Evolutionary conservation across 2,888 invertebrate species (phyloP), one percentile per base, ranked within the genome.

Genomic region (Sialis fuliginosa): DNA sequence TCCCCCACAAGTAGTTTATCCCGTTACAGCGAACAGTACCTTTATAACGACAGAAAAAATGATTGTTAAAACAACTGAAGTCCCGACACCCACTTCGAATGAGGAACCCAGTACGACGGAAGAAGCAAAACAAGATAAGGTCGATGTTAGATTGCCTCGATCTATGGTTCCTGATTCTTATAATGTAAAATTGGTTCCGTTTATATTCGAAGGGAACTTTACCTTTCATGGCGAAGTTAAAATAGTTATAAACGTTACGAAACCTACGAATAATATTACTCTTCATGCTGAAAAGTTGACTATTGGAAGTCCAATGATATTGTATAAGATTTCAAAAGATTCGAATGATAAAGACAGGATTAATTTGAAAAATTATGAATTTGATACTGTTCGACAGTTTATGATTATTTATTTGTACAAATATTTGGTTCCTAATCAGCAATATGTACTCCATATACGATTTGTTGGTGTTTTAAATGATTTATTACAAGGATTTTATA

Each of bases 401-500:
- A 74, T 82, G 55, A 72, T 83, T 33, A 64, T 89, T 49, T 67
- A 71, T 48, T 63, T 84, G 52, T 67, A 69, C 31, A 72, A 74
- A 44, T 62, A 65, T 30, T 60, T 89, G 50, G 64, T 66, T 52
- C 66, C 63, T 9, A 79, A 77, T 9, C 65, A 68, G 42, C 71
- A 74, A 51, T 89, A 87, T 60, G 63, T 73, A 45, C 60, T 91
- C 51, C 68, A 73, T 52, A 77, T 89, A 50, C 72, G 74, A 43
- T 91, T 79, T 58, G 67, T 70, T 5, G 90, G 88, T 1, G 67
- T 75, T 49, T 66, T 90, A 45, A 81, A 81, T 57, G 83, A 87
- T 58, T 72, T 79, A 52, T 66, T 88, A 34, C 77, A 81, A 56
- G 89, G 88, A 40, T 87, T 89, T 63, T 89, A 88, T 59, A 72